Evolutionary conservation across 2,113 vertebrate species (phyloP).

Genomic region (Pitta sordida): DNA sequence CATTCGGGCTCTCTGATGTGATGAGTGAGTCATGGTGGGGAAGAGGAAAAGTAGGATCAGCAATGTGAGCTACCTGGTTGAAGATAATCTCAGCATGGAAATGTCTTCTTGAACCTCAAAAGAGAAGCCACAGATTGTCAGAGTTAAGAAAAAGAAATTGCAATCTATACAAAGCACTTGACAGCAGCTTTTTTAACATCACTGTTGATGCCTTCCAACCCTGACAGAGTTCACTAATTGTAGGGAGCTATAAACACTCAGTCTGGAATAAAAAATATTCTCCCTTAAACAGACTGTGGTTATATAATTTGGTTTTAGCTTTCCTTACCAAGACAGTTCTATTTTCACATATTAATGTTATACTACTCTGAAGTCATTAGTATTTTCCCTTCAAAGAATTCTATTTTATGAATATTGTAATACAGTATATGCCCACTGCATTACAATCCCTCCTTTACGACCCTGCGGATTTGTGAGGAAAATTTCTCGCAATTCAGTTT

Average conservation of each 20-base stretch:
- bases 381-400: neutral
- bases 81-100: constrained; percentile 4
- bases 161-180: neutral
- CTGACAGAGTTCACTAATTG: neutral
- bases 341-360: neutral
- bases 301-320: neutral
- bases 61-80: neutral
- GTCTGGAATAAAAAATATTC: neutral
- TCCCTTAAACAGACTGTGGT: neutral
- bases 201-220: neutral
- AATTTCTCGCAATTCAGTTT: too few relatives aligned
- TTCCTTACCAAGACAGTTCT: neutral
- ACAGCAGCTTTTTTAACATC: neutral
- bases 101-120: neutral
- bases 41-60: neutral
- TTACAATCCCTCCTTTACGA: too few relatives aligned
- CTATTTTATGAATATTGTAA: neutral
- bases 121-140: neutral
- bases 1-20: neutral
- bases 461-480: too few relatives aligned
- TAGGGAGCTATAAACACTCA: neutral
- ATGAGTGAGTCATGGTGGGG: neutral
- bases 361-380: neutral
- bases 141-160: constrained; percentile 22
- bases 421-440: too few relatives aligned